Conservation (phyloP, 2,797 vertebrate genomes). For the Chrysocyon brachyurus region DNA sequence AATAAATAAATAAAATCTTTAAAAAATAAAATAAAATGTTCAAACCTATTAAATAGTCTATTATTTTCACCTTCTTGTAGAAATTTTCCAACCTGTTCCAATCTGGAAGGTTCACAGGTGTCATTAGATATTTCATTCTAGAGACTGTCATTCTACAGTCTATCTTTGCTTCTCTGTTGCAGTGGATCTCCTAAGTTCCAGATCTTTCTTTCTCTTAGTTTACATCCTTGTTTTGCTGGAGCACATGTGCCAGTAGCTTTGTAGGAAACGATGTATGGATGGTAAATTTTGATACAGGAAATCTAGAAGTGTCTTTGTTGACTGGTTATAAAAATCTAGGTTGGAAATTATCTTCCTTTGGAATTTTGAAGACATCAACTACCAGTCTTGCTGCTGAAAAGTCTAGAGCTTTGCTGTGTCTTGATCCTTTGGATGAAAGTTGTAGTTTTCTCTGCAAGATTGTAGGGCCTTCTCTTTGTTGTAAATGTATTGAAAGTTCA, state of each 20-base stretch:
- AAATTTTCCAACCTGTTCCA: background rate
- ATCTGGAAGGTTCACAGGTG: background rate
- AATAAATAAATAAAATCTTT: too few relatives aligned
- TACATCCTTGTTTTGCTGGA: background rate
- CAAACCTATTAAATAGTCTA: background rate
- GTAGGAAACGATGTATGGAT: background rate
- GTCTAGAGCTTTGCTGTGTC: background rate
- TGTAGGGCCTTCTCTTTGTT: constrained; percentile 8
- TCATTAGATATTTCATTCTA: background rate
- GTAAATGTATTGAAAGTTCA: background rate
- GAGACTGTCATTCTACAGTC: too few relatives aligned
- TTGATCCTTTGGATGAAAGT: background rate
- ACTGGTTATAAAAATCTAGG: background rate
- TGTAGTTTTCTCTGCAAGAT: background rate
- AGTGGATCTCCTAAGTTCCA: background rate
- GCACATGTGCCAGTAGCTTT: background rate
- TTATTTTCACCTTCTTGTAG: background rate
- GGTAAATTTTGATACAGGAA: background rate
- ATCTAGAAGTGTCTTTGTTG: background rate
- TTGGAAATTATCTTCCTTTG: background rate
- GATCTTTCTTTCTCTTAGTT: background rate
- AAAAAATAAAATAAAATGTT: background rate
- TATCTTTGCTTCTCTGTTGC: background rate
- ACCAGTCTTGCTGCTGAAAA: background rate
- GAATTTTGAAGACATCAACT: background rate